Evolutionary conservation across 2,888 invertebrate genomes (phyloP), one percentile per base, ranked within the genome.

Genomic region (Sinotaia quadrata): DNA sequence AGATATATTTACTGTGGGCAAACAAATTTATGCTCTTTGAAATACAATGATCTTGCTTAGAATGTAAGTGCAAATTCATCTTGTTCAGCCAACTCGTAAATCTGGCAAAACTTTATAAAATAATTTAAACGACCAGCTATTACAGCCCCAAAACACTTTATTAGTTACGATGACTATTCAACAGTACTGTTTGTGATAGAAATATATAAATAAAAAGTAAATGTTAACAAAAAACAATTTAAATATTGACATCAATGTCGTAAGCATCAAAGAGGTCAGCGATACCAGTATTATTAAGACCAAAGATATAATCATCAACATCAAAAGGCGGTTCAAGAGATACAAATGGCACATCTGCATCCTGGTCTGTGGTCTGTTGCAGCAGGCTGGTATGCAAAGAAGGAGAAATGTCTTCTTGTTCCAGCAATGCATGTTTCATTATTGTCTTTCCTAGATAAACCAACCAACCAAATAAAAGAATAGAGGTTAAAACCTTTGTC

Each of bases 381-480:
- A 93, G 92, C 87, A 92, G 91, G 81, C 91, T 91, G 18, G 70
- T 68, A n/a, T 81, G 77, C 74, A 92, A 92, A 89, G 92, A 92
- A 63, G 93, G 93, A 71, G 92, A 94, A 85, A 93, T 92, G 89
- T 93, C 94, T 85, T 94, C 93, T 85, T 94, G 92, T 89, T 93
- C 93, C 73, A 94, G 92, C 75, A 95, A 89, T 33, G 93, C 93
- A 88, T 93, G 79, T 65, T 82, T 83, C 21, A 85, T 72, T 2
- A 61, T 27, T 15, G 27, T 33, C n/a, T n/a, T n/a, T n/a, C n/a
- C n/a, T n/a, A n/a, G n/a, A n/a, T n/a, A n/a, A n/a, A n/a, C n/a
- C n/a, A n/a, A n/a, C n/a, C n/a, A n/a, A n/a, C n/a, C n/a, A n/a
- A n/a, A n/a, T n/a, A n/a, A n/a, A n/a, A n/a, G n/a, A n/a, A n/a